Evolutionary conservation across 1,140 invertebrate genomes (phyloP), one percentile per base, ranked within the genome.

Genomic region (Caerostris extrusa): DNA sequence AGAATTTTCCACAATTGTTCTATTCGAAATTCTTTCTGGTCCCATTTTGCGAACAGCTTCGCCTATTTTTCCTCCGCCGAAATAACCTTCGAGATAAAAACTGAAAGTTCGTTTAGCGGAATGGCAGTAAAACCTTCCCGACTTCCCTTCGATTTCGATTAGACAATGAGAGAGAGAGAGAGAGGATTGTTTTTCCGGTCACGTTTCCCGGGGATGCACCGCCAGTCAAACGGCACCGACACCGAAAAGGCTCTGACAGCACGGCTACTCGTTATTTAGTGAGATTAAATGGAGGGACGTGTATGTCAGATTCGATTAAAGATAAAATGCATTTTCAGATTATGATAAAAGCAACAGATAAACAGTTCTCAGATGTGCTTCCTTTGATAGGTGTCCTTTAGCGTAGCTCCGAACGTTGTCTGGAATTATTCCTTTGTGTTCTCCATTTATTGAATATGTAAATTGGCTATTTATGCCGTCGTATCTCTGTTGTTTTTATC

Each of bases 201-300:
- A 77, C 71, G 71, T 77, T 12, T 50, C 19, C 19, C 34, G 34
- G 34, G 34, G 34, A 34, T 34, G 34, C 34, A 34, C 34, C 71
- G 71, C 71, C 34, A 50, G 19, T 77, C 71, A 77, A 77, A 77
- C 71, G 71, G 71, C 71, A 77, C 71, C 71, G 71, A n/a, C 10
- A 67, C 17, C 14, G 61, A 67, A n/a, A 67, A 67, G 17, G 61
- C 17, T 67, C 17, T 67, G 61, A 67, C 61, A 67, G 61, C 61
- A n/a, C 17, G 34, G 50, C 12, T 19, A 4, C 19, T 81, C 71
- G 71, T 81, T 81, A 81, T 81, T 81, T 19, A 81, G 71, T 10
- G 50, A 81, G 82, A 83, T 83, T 83, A 83, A 83, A 83, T 83
- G 55, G n/a, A 6, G n/a, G 55, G 55, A 83, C 82, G 82, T 58